Base-by-base conservation (phyloP, 2,797 vertebrate species). In the Echiichthys vipera region DNA sequence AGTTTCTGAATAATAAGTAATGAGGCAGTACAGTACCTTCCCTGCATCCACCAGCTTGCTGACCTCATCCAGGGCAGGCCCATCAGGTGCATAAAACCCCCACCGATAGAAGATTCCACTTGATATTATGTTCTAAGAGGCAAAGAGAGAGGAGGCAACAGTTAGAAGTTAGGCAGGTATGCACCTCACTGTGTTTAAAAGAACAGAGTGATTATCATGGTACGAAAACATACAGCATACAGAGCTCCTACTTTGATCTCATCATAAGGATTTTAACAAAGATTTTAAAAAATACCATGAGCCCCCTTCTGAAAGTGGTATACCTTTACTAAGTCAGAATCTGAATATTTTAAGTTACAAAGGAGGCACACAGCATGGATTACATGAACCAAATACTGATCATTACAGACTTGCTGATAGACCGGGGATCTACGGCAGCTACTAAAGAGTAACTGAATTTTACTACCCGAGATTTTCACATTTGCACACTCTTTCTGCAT, bases 41-140 rank as follows among this genome's bases (percentile, higher is more conserved):
- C 96, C 96, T 10, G 91, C 90, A 68, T 98, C 95, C 79, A 97
- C 95, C 55, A 98, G 92, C 49, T 75, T 61, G 51, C 93, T 90
- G 83, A 98, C 93, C 75, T 97, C 93, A 70, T 98, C 97, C 86
- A 98, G 92, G 61, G 68, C 92, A 0, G 92, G 92, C 2, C 97
- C 97, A 63, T 95, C 97, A 5, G 96, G 92, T 75, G 86, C 86
- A 72, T 96, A 98, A 87, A 98, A 97, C 0, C 94, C 96, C 97
- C 97, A 98, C 22, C 96, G 95, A 89, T 98, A 98, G 94, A 98
- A 97, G 43, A 96, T 92, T 77, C 97, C 97, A 77, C 90, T 94
- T 34, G 94, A 94, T 64, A 96, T 83, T 22, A 97, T 86, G 71
- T 94, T 95, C 97, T 98, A 72, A 65, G 80, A 59, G 42, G 20